Conservation (phyloP, 2,888 invertebrate genomes). For the Minunthozetes semirufus region DNA sequence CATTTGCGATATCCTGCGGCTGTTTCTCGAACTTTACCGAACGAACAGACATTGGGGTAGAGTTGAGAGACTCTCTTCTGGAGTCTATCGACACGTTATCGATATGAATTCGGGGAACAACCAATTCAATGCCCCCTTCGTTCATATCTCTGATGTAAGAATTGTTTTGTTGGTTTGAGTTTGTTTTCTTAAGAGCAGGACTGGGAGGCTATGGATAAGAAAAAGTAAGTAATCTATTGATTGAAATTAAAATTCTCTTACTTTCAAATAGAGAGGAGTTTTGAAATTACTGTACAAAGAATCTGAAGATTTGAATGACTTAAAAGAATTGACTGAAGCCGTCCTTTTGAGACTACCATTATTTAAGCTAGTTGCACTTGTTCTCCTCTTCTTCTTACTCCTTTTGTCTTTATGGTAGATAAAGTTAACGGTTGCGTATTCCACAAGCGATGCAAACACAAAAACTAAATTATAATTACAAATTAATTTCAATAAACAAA, state of each 20-base stretch:
- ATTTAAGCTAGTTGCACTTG: neutral
- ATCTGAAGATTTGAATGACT: neutral
- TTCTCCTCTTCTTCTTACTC: slow-evolving; percentile 13
- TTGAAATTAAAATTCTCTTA: neutral
- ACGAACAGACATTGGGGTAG: no score
- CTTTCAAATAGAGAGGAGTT: neutral
- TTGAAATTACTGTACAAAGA: neutral
- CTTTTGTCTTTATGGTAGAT: slow-evolving; percentile 43
- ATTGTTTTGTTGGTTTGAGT: neutral
- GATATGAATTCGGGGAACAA: neutral
- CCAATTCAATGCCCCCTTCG: neutral
- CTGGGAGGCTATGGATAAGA: neutral
- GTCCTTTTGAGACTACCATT: neutral
- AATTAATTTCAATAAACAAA: no score
- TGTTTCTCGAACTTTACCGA: no score
- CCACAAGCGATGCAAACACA: slow-evolving; percentile 42
- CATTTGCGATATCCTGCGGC: slow-evolving; percentile 40
- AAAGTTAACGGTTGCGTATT: slow-evolving; percentile 43
- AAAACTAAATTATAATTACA: no score
- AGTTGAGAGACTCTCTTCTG: no score
- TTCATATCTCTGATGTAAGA: neutral
- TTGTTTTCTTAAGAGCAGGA: neutral
- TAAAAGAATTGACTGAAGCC: neutral
- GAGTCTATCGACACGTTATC: neutral
- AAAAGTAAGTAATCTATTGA: neutral